A percentile compares a stretch with the other conserved stretches of the same genome.
Evolutionary conservation across 92 coral and sea anemone species (phyloP).

Genomic region (Paramuricea clavata): DNA sequence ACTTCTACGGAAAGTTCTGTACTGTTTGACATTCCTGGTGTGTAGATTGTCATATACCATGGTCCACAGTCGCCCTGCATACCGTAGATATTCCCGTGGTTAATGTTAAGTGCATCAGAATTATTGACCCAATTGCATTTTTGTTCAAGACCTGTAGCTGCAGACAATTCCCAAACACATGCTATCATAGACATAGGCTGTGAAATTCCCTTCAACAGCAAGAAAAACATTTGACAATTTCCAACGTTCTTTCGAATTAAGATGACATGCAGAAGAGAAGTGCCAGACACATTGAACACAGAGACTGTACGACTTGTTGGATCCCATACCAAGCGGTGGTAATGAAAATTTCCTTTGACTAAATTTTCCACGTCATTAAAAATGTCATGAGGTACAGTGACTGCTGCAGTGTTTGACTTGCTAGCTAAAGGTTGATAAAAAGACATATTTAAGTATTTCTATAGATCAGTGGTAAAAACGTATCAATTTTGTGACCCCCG

Average conservation of each 20-base stretch:
- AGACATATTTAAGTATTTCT: neutral
- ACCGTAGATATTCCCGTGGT: conserved; percentile 34
- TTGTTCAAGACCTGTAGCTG: neutral
- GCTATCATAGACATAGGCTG: neutral
- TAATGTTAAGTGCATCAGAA: neutral
- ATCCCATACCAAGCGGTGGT: conserved; percentile 32
- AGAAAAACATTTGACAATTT: conserved; percentile 32
- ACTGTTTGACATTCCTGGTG: neutral
- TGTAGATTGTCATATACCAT: conserved; percentile 28
- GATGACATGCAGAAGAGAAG: conserved; percentile 19
- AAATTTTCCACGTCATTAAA: neutral
- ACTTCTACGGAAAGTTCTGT: conserved; percentile 34
- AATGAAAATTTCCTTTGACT: neutral
- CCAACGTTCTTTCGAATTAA: conserved; percentile 26
- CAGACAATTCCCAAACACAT: conserved; percentile 13
- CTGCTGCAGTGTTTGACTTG: neutral
- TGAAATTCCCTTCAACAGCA: neutral
- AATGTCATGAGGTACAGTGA: neutral
- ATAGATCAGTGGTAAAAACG: neutral
- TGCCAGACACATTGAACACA: conserved; percentile 24
- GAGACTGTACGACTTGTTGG: neutral
- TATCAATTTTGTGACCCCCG: too few species aligned
- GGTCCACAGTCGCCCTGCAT: conserved; percentile 40
- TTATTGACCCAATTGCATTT: conserved; percentile 35
- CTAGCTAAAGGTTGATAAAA: neutral